These are phyloP conservation scores for Drosophila nr. fundita DNA, from an alignment of 2,888 invertebrate genomes.

Conservation along the genomic window DNA sequence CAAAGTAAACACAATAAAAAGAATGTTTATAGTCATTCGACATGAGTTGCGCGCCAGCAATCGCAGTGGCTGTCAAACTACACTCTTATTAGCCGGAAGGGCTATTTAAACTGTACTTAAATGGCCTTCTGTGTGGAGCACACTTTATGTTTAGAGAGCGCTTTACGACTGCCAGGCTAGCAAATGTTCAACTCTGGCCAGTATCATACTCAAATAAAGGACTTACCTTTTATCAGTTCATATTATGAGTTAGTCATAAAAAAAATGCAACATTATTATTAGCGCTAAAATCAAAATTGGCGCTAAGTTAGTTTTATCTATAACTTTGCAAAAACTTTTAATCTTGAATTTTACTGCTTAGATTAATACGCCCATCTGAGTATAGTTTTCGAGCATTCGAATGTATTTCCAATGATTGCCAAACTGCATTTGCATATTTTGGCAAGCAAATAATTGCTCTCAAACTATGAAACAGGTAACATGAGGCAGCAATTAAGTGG, in stretches of 20 bases:
- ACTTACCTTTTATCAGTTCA: not conserved
- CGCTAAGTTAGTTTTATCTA: not conserved
- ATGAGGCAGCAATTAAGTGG: not conserved
- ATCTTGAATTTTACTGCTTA: not conserved
- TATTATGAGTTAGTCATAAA: not conserved
- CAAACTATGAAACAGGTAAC: not conserved
- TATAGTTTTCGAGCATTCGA: not conserved
- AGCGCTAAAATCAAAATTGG: not conserved
- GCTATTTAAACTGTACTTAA: constrained; percentile 44
- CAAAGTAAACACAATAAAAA: constrained; percentile 61
- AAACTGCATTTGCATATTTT: not conserved
- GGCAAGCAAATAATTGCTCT: not conserved
- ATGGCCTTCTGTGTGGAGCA: constrained; percentile 1
- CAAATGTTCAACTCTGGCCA: not conserved
- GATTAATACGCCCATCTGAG: not conserved
- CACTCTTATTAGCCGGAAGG: constrained; percentile 46
- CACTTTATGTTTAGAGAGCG: not conserved
- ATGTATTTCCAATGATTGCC: too few species aligned
- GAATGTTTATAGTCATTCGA: constrained; percentile 47
- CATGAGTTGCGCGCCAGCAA: constrained; percentile 3
- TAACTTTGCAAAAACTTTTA: not conserved
- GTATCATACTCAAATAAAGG: not conserved
- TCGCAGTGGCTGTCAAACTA: constrained; percentile 35
- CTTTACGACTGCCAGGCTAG: not conserved
- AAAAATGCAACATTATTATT: not conserved